A percentile compares a stretch with the other conserved stretches of the same genome.
These are phyloP conservation scores for Hoplostethus mediterraneus DNA, from an alignment of 2,797 vertebrate genomes.

Conservation along the genomic window DNA sequence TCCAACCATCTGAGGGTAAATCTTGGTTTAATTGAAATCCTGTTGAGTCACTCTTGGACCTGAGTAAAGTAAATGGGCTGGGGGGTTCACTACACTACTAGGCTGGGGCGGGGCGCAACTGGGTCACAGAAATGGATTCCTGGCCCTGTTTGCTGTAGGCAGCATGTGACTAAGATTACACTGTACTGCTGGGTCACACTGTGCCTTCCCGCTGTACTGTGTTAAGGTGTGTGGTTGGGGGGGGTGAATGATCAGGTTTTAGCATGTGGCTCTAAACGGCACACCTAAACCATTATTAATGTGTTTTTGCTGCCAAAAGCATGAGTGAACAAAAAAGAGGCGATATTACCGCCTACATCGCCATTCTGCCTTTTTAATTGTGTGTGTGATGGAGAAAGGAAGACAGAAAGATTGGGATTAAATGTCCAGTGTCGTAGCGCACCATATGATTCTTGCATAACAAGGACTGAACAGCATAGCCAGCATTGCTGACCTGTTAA, in stretches of 20 bases:
- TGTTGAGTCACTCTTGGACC: not conserved
- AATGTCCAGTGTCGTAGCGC: constrained; percentile 10
- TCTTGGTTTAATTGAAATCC: not conserved
- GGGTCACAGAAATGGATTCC: constrained; percentile 59
- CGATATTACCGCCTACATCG: no score
- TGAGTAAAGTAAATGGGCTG: constrained; percentile 10
- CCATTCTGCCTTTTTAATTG: not conserved
- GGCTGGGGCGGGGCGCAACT: constrained; percentile 39
- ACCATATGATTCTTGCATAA: constrained; percentile 38
- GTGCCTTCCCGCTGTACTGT: constrained; percentile 50
- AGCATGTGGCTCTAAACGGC: not conserved
- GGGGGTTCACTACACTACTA: constrained; percentile 26
- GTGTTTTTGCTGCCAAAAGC: not conserved
- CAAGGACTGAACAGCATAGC: not conserved
- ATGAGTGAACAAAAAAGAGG: not conserved
- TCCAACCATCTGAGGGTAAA: no score
- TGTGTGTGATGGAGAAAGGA: constrained; percentile 2
- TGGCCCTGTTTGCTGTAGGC: constrained; percentile 56
- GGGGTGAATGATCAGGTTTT: constrained; percentile 9
- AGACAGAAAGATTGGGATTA: constrained; percentile 20
- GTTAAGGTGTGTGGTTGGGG: constrained; percentile 35
- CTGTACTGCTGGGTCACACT: constrained; percentile 60
- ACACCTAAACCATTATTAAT: not conserved
- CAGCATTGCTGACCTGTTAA: constrained; percentile 8
- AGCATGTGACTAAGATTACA: constrained; percentile 78